A percentile compares a stretch with the other conserved stretches of the same genome.
Conservation (phyloP, 2,113 vertebrate species). For the Hemiscyllium ocellatum region DNA sequence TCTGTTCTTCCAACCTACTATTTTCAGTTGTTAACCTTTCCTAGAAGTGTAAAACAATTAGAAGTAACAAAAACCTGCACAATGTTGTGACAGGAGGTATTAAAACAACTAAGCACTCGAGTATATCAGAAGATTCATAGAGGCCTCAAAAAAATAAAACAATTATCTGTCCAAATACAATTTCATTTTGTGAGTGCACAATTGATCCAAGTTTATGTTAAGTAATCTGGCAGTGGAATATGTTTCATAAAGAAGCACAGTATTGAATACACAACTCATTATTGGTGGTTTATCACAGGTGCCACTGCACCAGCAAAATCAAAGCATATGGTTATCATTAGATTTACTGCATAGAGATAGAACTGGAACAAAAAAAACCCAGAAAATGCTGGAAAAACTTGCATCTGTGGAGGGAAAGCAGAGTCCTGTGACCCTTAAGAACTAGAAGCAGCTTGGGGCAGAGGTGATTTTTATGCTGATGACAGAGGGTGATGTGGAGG, state of each 20-base stretch:
- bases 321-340: neutral
- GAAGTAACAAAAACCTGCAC: neutral
- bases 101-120: neutral
- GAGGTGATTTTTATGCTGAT: no score
- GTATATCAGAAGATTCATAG: neutral
- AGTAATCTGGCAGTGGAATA: neutral
- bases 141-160: neutral
- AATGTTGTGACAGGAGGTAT: neutral
- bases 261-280: neutral
- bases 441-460: no score
- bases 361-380: neutral
- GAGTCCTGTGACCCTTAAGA: no score
- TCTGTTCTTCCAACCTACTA: conserved; percentile 53
- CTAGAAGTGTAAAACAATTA: conserved; percentile 50
- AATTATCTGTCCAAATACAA: neutral
- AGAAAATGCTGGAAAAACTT: no score
- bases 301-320: neutral
- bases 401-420: no score
- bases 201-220: neutral
- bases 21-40: conserved; percentile 81
- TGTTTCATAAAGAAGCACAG: neutral
- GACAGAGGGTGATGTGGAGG: no score
- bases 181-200: neutral
- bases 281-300: neutral
- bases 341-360: neutral